A percentile compares a stretch with the other conserved stretches of the same genome.
Conservation (phyloP, 2,797 vertebrate genomes). For the Helicolenus hilgendorfi region DNA sequence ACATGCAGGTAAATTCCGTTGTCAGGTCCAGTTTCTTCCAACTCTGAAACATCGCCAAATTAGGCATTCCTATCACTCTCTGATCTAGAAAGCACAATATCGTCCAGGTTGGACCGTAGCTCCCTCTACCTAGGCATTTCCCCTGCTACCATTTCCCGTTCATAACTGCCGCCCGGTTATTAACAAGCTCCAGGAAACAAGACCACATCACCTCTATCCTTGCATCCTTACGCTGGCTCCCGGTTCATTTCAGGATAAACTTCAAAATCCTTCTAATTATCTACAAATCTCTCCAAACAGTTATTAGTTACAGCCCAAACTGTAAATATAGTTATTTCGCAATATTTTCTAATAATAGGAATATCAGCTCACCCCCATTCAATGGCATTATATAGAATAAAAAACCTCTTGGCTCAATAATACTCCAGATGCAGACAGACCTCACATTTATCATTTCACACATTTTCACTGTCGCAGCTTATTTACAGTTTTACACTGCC, state of each 20-base stretch:
- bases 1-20: background rate
- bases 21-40: background rate
- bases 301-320: background rate
- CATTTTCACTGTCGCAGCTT: background rate
- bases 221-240: background rate
- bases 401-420: background rate
- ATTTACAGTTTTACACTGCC: background rate
- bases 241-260: background rate
- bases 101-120: background rate
- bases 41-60: too few species aligned
- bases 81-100: background rate
- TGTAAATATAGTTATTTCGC: background rate
- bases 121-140: background rate
- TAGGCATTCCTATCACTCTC: background rate
- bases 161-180: background rate
- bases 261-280: background rate
- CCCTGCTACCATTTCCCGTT: background rate
- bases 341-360: background rate
- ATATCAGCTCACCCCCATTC: background rate
- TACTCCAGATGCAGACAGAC: background rate
- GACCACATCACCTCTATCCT: background rate
- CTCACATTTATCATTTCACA: background rate
- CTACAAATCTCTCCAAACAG: background rate
- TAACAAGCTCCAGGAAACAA: background rate
- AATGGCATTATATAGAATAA: background rate